These are phyloP conservation scores for Callinectes sapidus DNA, from an alignment of 2,888 invertebrate species.

Conservation along the genomic window DNA sequence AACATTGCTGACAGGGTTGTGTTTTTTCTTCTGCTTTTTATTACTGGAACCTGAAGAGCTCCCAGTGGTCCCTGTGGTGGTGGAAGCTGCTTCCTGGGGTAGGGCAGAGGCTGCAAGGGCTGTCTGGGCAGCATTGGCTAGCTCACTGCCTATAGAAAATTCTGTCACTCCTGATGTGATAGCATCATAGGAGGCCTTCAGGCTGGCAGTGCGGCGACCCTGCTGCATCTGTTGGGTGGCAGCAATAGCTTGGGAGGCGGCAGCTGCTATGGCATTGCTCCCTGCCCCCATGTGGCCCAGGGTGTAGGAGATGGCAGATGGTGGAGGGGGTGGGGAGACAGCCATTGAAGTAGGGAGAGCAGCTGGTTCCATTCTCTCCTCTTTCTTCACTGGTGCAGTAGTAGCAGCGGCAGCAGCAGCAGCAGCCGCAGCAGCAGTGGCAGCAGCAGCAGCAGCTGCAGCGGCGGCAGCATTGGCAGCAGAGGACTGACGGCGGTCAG, in stretches of 20 bases:
- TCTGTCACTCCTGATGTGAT: slow-evolving; percentile 79
- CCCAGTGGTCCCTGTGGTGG: slow-evolving; percentile 40
- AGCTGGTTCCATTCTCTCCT: slow-evolving; percentile 62
- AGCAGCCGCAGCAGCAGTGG: slow-evolving; percentile 21
- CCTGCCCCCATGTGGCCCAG: slow-evolving; percentile 91
- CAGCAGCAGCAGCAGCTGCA: slow-evolving; percentile 8
- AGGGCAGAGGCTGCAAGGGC: slow-evolving; percentile 81
- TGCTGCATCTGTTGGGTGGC: slow-evolving; percentile 98
- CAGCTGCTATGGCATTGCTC: slow-evolving; percentile 91
- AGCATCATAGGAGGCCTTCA: slow-evolving; percentile 97
- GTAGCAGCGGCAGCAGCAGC: slow-evolving; percentile 17
- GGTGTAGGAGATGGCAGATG: slow-evolving; percentile 74
- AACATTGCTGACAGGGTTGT: slow-evolving; percentile 46
- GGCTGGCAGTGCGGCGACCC: slow-evolving; percentile 92
- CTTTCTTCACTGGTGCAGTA: slow-evolving; percentile 55
- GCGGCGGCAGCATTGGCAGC: slow-evolving; percentile 27
- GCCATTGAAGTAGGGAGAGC: slow-evolving; percentile 58
- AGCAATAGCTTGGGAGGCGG: slow-evolving; percentile 96
- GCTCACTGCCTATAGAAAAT: slow-evolving; percentile 83
- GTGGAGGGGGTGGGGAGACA: slow-evolving; percentile 60
- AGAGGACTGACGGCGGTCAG: slow-evolving; percentile 60
- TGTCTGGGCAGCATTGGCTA: slow-evolving; percentile 85
- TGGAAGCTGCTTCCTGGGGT: slow-evolving; percentile 73
- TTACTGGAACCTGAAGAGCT: slow-evolving; percentile 52
- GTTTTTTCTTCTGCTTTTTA: slow-evolving; percentile 72